These are phyloP conservation scores for Watsonalla binaria DNA, from an alignment of 2,888 invertebrate genomes.

Conservation along the genomic window DNA sequence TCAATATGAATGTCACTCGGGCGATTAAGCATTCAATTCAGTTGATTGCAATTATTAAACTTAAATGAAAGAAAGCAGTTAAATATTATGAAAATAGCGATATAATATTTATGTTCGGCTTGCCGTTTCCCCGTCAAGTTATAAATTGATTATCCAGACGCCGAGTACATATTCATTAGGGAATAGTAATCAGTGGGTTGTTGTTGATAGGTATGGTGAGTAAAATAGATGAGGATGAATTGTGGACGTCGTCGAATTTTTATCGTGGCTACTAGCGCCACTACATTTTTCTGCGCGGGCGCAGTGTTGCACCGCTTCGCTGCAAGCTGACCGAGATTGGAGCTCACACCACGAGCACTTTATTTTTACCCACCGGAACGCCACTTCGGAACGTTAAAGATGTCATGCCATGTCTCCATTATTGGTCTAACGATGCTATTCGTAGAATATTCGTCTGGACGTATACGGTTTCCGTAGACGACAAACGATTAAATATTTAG, in stretches of 20 bases:
- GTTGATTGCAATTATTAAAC: too few species aligned
- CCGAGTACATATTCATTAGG: too few species aligned
- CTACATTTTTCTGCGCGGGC: background rate
- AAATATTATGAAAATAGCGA: too few species aligned
- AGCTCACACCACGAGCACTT: background rate
- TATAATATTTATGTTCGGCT: too few species aligned
- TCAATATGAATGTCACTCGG: too few species aligned
- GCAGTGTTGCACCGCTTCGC: background rate
- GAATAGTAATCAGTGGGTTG: background rate
- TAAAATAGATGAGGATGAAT: background rate
- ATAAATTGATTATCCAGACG: too few species aligned
- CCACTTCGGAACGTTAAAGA: background rate
- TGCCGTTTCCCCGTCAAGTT: too few species aligned
- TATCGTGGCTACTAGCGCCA: background rate
- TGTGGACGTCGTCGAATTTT: background rate
- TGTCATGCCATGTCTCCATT: background rate
- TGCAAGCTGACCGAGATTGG: background rate
- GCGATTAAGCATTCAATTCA: too few species aligned
- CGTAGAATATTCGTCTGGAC: background rate
- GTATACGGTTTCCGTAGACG: background rate
- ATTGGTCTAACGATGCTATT: slow-evolving; percentile 1
- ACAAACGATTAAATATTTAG: background rate
- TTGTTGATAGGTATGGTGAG: background rate
- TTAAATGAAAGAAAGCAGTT: too few species aligned
- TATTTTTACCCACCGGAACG: background rate